Base-by-base conservation (phyloP, 2,888 invertebrate genomes). In the Diachrysia chrysitis region DNA sequence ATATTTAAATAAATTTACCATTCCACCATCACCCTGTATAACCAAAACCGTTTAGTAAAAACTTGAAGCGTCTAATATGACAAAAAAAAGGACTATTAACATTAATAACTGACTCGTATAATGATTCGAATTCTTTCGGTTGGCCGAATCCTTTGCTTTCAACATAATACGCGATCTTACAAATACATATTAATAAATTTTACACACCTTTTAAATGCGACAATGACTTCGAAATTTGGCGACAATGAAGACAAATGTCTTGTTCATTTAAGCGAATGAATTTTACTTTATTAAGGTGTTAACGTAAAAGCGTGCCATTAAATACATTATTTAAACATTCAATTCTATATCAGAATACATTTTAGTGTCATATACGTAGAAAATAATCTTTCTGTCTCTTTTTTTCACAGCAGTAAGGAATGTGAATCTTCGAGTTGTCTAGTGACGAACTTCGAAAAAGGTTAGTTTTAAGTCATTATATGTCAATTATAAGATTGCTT, bases 21-120 rank as follows among this genome's bases (percentile, higher is more conserved):
- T 12, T 57, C 35, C 37, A 16, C 4, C 53, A 76, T 5, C 92
- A 89, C 0, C 80, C 89, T 91, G 85, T 93, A 89, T 71, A 76
- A 76, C 14, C n/a, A 71, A 81, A 83, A 87, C 81, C 87, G 83
- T 90, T 91, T 88, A 89, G 84, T 85, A 82, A 84, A 85, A 88
- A 87, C 85, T 85, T 86, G 83, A 85, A 87, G 83, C 87, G 79
- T 85, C 82, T 88, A 85, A 86, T 81, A 83, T 78, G 84, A 93
- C 90, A 93, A 93, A 87, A 93, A 87, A 81, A 85, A 78, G 42
- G 42, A 72, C 84, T 89, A 91, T 91, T 91, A 91, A 86, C 86
- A 89, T 89, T 87, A 86, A 89, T 89, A 90, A 87, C 83, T 67
- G 82, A 83, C 76, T 85, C 85, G 74, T 83, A 86, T 85, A 88